Conservation (phyloP, 2,888 invertebrate species). For the Euphydryas editha region DNA sequence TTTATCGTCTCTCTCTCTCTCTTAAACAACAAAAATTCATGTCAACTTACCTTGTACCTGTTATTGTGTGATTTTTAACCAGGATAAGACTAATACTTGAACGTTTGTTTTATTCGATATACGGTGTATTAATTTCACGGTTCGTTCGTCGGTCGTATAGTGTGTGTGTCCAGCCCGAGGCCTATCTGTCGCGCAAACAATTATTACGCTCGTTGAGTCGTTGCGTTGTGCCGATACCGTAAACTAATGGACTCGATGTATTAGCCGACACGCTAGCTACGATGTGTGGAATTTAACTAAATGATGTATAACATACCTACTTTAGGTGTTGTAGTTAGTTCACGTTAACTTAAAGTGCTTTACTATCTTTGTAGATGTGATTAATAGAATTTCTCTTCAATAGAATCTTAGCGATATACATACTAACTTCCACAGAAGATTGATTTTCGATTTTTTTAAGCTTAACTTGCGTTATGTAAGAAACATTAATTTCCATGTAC, state of each 20-base stretch:
- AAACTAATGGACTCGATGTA: constrained; percentile 10
- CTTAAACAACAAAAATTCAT: too few relatives aligned
- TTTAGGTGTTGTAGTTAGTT: too few relatives aligned
- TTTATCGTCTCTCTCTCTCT: too few relatives aligned
- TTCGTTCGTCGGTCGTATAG: constrained; percentile 5
- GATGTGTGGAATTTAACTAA: neutral
- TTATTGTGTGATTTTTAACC: neutral
- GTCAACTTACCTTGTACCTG: too few relatives aligned
- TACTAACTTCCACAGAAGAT: too few relatives aligned
- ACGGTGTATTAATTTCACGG: constrained; percentile 8
- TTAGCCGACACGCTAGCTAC: constrained; percentile 8
- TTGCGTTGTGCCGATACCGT: constrained; percentile 27
- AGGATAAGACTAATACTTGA: neutral
- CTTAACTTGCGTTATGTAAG: too few relatives aligned
- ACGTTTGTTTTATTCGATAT: neutral
- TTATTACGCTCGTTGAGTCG: constrained; percentile 28
- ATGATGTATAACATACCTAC: neutral
- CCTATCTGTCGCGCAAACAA: constrained; percentile 38
- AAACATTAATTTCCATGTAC: too few relatives aligned
- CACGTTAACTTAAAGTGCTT: too few relatives aligned
- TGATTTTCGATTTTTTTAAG: too few relatives aligned
- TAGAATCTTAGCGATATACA: too few relatives aligned
- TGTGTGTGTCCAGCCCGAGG: constrained; percentile 23
- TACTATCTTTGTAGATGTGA: too few relatives aligned
- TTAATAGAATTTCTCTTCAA: too few relatives aligned